These are phyloP conservation scores for Tetraneura akinire DNA, from an alignment of 1,140 invertebrate species.

Conservation along the genomic window DNA sequence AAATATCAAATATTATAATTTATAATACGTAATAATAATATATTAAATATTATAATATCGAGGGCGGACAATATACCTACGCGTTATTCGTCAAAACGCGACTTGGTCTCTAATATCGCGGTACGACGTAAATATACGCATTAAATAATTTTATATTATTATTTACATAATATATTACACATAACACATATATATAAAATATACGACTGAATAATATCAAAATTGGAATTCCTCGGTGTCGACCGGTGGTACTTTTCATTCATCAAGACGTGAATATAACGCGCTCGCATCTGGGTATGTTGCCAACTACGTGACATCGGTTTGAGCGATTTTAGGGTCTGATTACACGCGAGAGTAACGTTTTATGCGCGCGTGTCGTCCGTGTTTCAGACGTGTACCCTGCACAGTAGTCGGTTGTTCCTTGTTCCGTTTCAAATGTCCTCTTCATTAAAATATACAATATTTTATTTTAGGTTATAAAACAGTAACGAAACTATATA, in stretches of 20 bases:
- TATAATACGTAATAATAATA: no score
- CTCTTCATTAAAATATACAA: no score
- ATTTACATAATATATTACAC: neutral
- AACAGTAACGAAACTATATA: no score
- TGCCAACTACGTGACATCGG: slow-evolving; percentile 19
- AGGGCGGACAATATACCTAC: no score
- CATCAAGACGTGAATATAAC: neutral
- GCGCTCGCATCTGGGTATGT: slow-evolving; percentile 7
- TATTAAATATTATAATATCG: no score
- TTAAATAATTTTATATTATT: neutral
- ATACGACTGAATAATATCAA: slow-evolving; percentile 2
- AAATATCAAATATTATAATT: no score
- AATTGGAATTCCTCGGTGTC: slow-evolving; percentile 39
- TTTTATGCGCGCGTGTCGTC: neutral
- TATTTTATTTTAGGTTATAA: no score
- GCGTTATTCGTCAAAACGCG: no score
- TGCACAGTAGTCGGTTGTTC: no score
- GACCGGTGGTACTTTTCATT: slow-evolving; percentile 24
- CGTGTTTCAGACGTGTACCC: neutral
- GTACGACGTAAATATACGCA: neutral
- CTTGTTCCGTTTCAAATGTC: no score
- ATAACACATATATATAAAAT: neutral
- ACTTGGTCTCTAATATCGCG: neutral
- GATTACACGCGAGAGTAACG: neutral
- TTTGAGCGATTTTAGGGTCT: slow-evolving; percentile 13